Evolutionary conservation across 2,888 invertebrate species (phyloP).

Genomic region (Melangyna quadrimaculata): DNA sequence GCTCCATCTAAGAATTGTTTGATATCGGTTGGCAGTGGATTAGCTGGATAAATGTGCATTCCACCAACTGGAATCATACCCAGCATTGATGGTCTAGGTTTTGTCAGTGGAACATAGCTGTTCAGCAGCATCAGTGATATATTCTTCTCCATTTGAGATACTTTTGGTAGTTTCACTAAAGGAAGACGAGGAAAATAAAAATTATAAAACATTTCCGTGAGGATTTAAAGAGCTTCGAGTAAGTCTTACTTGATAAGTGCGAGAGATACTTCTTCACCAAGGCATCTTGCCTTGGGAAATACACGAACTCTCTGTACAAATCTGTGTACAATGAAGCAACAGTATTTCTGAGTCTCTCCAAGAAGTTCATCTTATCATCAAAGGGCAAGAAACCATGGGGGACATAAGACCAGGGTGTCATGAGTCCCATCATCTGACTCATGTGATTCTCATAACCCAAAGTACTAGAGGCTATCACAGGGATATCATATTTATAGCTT

Average conservation of each 20-base stretch:
- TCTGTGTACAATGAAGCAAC: conserved; percentile 78
- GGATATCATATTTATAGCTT: conserved; percentile 80
- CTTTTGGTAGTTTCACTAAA: conserved; percentile 78
- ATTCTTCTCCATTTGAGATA: conserved; percentile 81
- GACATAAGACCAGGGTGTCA: conserved; percentile 81
- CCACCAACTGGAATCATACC: conserved; percentile 83
- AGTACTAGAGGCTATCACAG: conserved; percentile 80
- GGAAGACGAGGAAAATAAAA: not conserved
- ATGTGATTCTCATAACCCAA: conserved; percentile 81
- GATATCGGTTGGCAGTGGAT: conserved; percentile 78
- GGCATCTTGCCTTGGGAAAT: conserved; percentile 79
- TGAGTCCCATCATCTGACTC: conserved; percentile 81
- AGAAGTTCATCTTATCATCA: conserved; percentile 82
- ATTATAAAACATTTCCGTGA: not conserved
- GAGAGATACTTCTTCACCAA: conserved; percentile 77
- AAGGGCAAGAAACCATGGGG: conserved; percentile 81
- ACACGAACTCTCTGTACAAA: conserved; percentile 75
- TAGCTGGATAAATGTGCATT: conserved; percentile 82
- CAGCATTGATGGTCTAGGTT: conserved; percentile 80
- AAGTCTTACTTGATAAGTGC: conserved; percentile 74
- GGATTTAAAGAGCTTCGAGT: not conserved
- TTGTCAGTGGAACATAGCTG: conserved; percentile 81
- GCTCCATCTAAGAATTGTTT: conserved; percentile 80
- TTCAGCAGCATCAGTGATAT: conserved; percentile 82
- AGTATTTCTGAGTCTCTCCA: conserved; percentile 82